These are phyloP conservation scores for Ctenicera cuprea DNA, from an alignment of 2,888 invertebrate species.

Conservation along the genomic window DNA sequence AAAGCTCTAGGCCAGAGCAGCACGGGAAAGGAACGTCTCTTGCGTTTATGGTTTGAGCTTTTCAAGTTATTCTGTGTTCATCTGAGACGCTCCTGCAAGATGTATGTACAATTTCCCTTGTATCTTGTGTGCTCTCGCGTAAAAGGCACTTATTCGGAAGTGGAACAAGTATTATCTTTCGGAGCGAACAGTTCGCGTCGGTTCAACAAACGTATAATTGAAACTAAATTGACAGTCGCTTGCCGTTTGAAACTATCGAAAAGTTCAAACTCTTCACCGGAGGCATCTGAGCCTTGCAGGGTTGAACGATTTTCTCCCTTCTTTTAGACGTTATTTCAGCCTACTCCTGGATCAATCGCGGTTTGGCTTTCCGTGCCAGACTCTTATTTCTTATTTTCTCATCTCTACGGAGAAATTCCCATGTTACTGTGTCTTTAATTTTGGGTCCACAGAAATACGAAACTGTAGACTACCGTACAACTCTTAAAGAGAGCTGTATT, in stretches of 20 bases:
- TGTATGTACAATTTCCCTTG: conserved; percentile 20
- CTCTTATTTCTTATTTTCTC: conserved; percentile 27
- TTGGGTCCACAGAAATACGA: background rate
- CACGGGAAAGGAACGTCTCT: background rate
- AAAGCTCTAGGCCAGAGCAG: too few relatives aligned
- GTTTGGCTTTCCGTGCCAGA: conserved; percentile 12
- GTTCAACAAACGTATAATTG: conserved; percentile 36
- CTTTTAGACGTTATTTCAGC: conserved; percentile 7
- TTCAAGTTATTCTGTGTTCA: conserved; percentile 8
- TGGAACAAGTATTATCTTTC: conserved; percentile 25
- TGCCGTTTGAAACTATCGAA: conserved; percentile 31
- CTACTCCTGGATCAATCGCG: conserved; percentile 23
- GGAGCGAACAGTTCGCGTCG: conserved; percentile 5
- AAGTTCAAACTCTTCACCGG: conserved; percentile 14
- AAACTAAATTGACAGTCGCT: conserved; percentile 25
- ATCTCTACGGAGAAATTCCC: conserved; percentile 22
- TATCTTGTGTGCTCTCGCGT: background rate
- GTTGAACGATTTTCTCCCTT: conserved; percentile 4
- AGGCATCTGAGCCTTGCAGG: background rate
- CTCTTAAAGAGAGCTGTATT: too few relatives aligned
- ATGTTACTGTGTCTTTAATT: conserved; percentile 3
- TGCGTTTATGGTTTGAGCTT: background rate
- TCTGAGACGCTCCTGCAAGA: conserved; percentile 7
- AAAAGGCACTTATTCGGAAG: conserved; percentile 10
- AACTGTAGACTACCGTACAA: conserved; percentile 2